These are phyloP conservation scores for Wasmannia auropunctata DNA, from an alignment of 1,140 invertebrate genomes.

Conservation along the genomic window DNA sequence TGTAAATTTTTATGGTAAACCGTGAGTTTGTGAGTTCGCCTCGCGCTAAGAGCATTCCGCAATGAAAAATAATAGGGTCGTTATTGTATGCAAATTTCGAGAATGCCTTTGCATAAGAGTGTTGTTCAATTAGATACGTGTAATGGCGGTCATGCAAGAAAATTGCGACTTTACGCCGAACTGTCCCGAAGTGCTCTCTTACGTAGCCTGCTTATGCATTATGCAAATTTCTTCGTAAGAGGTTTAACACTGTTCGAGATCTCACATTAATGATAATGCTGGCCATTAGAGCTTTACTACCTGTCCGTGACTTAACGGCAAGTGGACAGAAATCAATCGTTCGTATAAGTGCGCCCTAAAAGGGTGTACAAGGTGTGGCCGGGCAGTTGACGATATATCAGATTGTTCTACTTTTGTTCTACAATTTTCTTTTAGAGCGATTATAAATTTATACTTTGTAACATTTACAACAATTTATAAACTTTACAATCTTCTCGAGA, in stretches of 20 bases:
- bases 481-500: background rate
- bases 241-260: conserved; percentile 54
- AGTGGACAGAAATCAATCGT: conserved; percentile 50
- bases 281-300: conserved; percentile 37
- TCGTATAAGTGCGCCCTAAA: conserved; percentile 9
- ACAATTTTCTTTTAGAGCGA: background rate
- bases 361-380: background rate
- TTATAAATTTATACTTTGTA: background rate
- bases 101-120: conserved; percentile 53
- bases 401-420: conserved; percentile 17
- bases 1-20: background rate
- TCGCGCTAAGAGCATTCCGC: conserved; percentile 5
- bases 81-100: conserved; percentile 50
- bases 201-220: conserved; percentile 52
- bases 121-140: conserved; percentile 55
- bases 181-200: conserved; percentile 36
- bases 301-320: conserved; percentile 17
- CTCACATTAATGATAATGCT: conserved; percentile 59
- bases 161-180: conserved; percentile 48
- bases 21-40: background rate
- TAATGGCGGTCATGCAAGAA: conserved; percentile 54
- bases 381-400: background rate
- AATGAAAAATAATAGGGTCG: conserved; percentile 41
- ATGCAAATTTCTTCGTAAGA: conserved; percentile 64
- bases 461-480: background rate